Base-by-base conservation (phyloP, 2,797 vertebrate species). In the Acipenser ruthenus region DNA sequence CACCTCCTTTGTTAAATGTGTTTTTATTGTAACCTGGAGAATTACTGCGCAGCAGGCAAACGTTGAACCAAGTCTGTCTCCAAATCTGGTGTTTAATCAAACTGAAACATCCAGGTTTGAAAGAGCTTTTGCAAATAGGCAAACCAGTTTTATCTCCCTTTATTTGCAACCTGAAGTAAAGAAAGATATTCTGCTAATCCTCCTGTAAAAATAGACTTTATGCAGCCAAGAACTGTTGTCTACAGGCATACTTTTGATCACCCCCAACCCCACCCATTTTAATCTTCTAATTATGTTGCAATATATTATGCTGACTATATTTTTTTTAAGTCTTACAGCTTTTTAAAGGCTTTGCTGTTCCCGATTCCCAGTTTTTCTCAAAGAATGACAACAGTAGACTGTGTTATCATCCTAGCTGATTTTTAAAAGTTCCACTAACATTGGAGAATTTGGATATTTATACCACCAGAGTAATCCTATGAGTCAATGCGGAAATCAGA, bases 401-500 rank as follows among this genome's bases (percentile, higher is more conserved):
- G 23, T 37, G 23, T 37, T 18, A 18, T 18, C 52, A 65, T n/a
- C 48, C 5, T 8, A n/a, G 50, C 58, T 23, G 13, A 37, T 6
- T 55, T 52, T 53, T 6, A 51, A 51, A 13, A 4, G 10, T 23
- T 47, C 64, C 47, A 60, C 12, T 15, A 48, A 55, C 63, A 49
- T 58, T 50, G 58, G 52, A 62, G 12, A 52, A 60, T n/a, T 9
- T 49, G 37, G 37, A 58, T 55, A 9, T 65, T 60, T 8, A 23
- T 50, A 58, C 58, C 64, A 50, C 49, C 37, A 12, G 48, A 53
- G 65, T 63, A 48, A 50, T 67, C 12, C 64, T 37, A 11, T 66
- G 65, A 49, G 48, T 49, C 63, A 50, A 23, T 18, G 67, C 65
- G 50, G 53, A 37, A 49, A 55, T 49, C 55, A 67, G 68, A 66